These are phyloP conservation scores for Lacanobia oleracea DNA, from an alignment of 2,888 invertebrate species.

Conservation along the genomic window DNA sequence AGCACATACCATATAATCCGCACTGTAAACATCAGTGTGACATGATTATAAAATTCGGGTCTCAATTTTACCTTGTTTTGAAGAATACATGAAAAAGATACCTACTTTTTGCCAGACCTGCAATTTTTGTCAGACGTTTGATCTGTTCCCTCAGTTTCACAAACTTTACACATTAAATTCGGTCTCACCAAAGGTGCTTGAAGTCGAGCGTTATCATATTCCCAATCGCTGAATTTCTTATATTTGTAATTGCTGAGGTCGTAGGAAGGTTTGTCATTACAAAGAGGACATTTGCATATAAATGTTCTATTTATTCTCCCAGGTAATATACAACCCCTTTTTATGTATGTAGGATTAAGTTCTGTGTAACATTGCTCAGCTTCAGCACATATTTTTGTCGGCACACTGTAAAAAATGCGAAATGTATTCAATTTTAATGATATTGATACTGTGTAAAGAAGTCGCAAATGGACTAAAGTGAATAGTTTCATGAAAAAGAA, in stretches of 20 bases:
- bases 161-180: conserved; percentile 79
- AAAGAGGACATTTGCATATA: conserved; percentile 83
- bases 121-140: conserved; percentile 72
- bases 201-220: conserved; percentile 78
- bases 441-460: background rate
- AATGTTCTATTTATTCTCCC: conserved; percentile 78
- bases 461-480: background rate
- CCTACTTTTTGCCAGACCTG: conserved; percentile 75
- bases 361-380: conserved; percentile 78
- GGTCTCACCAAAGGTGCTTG: conserved; percentile 67
- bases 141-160: conserved; percentile 76
- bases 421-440: background rate
- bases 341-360: conserved; percentile 78
- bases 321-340: conserved; percentile 78
- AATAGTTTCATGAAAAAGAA: too few relatives aligned
- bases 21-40: conserved; percentile 70
- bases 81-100: background rate
- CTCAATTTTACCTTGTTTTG: background rate
- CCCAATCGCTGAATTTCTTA: conserved; percentile 77
- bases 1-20: conserved; percentile 75
- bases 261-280: conserved; percentile 80
- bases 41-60: background rate
- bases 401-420: conserved; percentile 66
- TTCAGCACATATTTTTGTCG: conserved; percentile 68
- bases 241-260: conserved; percentile 77